Percentiles rank a stretch among this genome's conserved stretches.
Conservation (phyloP, 2,113 vertebrate genomes). For the Pandion haliaetus region DNA sequence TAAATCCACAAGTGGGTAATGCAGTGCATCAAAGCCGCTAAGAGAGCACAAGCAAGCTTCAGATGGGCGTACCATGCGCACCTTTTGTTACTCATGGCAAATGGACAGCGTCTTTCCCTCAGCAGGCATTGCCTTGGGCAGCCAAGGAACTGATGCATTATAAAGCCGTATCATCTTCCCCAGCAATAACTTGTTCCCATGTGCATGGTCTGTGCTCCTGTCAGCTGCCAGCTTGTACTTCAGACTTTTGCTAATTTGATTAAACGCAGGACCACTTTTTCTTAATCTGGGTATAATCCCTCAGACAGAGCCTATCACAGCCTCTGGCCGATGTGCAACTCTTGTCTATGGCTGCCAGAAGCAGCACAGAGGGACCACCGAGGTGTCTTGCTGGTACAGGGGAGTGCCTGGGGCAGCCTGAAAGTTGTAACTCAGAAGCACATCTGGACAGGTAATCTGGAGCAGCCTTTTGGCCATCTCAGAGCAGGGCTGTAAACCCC, state of each 20-base stretch:
- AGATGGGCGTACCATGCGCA: rapidly evolving
- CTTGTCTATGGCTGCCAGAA: no score
- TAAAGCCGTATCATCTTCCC: not conserved
- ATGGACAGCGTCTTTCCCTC: not conserved
- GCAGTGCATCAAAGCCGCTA: not conserved
- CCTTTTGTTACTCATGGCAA: not conserved
- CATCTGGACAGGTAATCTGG: not conserved
- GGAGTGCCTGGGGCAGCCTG: not conserved
- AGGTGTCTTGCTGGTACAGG: not conserved
- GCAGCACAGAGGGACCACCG: rapidly evolving
- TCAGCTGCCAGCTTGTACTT: not conserved
- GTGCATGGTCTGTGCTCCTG: not conserved
- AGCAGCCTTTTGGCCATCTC: not conserved
- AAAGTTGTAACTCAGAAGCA: not conserved
- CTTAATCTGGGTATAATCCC: not conserved
- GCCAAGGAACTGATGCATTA: not conserved
- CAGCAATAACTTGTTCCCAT: not conserved
- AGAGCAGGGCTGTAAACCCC: not conserved
- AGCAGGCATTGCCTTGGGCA: not conserved
- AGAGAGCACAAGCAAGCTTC: not conserved
- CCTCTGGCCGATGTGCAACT: not conserved
- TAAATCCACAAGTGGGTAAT: not conserved
- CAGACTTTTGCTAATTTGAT: not conserved
- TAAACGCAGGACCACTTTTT: not conserved
- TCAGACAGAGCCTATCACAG: not conserved